phyloP scores from a whole-genome alignment of 2,797 vertebrate species.

The Phoebastria nigripes region DNA sequence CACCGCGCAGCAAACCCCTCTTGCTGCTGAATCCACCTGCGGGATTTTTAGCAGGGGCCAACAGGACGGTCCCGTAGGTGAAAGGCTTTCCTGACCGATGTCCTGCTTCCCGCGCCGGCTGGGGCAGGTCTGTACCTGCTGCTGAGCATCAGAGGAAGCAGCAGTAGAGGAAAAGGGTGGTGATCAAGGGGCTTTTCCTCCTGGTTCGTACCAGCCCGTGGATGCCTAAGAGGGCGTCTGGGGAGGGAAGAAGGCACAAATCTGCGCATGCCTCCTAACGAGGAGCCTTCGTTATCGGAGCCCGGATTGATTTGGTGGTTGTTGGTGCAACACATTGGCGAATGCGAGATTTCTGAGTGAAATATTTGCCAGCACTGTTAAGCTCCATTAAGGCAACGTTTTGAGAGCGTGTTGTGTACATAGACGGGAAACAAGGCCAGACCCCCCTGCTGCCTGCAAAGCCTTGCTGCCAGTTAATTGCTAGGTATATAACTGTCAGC shows the following conservation, averaged over 20 bases:
- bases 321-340: not conserved
- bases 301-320: not conserved
- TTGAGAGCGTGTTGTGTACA: not conserved
- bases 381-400: not conserved
- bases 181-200: not conserved
- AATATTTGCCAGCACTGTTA: slow-evolving; percentile 16
- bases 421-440: not conserved
- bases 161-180: not conserved
- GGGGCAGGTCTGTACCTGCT: not conserved
- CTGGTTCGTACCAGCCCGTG: not conserved
- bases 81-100: not conserved
- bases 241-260: not conserved
- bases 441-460: not conserved
- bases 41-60: not conserved
- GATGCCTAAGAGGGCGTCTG: not conserved
- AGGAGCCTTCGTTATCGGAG: not conserved
- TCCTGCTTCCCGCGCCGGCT: not conserved
- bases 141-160: not conserved
- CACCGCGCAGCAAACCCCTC: not conserved
- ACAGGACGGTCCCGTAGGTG: not conserved
- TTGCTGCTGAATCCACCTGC: not conserved
- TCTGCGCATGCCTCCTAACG: not conserved
- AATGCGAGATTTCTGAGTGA: not conserved
- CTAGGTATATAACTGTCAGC: slow-evolving; percentile 14
- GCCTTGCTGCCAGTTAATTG: slow-evolving; percentile 13